Percentiles rank a stretch among this genome's conserved stretches.
phyloP scores from a whole-genome alignment of 2,888 invertebrate genomes.

The Melieria picta region DNA sequence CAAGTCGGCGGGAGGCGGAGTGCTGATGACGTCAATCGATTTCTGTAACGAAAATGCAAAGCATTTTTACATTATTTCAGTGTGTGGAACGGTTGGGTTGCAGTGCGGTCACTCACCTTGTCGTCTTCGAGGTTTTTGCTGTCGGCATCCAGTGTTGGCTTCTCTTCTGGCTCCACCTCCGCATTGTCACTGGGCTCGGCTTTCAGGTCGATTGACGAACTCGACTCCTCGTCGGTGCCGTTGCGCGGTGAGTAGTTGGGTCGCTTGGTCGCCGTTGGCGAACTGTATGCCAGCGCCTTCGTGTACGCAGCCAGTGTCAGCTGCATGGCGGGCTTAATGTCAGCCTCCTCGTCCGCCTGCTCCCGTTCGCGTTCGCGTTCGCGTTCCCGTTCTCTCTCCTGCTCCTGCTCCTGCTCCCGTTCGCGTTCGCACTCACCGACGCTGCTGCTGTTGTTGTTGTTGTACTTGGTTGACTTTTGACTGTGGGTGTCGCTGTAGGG shows the following conservation, averaged over 20 bases:
- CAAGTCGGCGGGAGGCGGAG: slow-evolving; percentile 52
- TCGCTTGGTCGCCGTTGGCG: slow-evolving; percentile 22
- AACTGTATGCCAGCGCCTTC: slow-evolving; percentile 18
- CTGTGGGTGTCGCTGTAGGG: slow-evolving; percentile 17
- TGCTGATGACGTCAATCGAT: slow-evolving; percentile 61
- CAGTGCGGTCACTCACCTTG: slow-evolving; percentile 52
- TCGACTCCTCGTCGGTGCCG: slow-evolving; percentile 45
- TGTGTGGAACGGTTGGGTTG: not conserved
- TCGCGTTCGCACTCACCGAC: too few species aligned
- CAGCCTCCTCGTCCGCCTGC: slow-evolving; percentile 15
- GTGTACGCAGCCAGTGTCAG: slow-evolving; percentile 18
- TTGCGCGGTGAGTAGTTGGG: slow-evolving; percentile 6
- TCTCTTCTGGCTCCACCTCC: slow-evolving; percentile 33
- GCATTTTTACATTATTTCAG: not conserved
- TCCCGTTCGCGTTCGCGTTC: too few species aligned
- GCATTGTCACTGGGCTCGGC: slow-evolving; percentile 40
- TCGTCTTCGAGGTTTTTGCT: slow-evolving; percentile 55
- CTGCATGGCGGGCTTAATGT: slow-evolving; percentile 18
- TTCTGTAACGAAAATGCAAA: slow-evolving; percentile 48
- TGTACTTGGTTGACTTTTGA: slow-evolving; percentile 8
- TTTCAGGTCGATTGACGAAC: slow-evolving; percentile 43
- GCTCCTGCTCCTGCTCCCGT: too few species aligned
- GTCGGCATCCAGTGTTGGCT: slow-evolving; percentile 45
- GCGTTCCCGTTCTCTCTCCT: too few species aligned
- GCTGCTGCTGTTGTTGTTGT: not conserved